These are phyloP conservation scores for Furnarius figulus DNA, from an alignment of 2,113 vertebrate species.

Conservation along the genomic window DNA sequence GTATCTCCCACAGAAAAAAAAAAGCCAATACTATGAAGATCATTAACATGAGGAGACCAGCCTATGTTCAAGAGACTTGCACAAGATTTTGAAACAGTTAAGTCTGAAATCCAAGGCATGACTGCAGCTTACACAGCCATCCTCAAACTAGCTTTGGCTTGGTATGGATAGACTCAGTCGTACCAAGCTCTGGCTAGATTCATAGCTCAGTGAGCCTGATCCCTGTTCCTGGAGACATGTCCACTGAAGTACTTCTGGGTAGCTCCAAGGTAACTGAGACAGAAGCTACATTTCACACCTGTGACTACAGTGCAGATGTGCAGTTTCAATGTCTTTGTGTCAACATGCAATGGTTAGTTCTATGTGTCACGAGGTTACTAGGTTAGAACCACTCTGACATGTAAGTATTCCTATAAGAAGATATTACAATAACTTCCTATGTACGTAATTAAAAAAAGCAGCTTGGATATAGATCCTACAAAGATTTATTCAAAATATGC, in stretches of 20 bases:
- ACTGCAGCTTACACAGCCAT: background rate
- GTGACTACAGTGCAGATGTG: background rate
- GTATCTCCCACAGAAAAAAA: background rate
- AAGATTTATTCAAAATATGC: background rate
- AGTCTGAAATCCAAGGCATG: background rate
- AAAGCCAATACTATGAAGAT: background rate
- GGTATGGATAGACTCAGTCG: background rate
- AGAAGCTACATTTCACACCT: background rate
- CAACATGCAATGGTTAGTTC: background rate
- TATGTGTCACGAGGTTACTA: background rate
- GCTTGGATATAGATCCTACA: background rate
- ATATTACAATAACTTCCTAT: background rate
- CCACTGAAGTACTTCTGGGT: background rate
- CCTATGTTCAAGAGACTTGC: background rate
- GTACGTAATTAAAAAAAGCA: background rate
- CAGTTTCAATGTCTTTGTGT: background rate
- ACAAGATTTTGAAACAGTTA: background rate
- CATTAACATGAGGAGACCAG: background rate
- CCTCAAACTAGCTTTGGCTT: background rate
- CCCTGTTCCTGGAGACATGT: background rate
- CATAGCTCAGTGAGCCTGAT: background rate
- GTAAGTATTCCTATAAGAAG: background rate
- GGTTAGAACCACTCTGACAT: background rate
- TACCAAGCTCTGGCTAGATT: background rate
- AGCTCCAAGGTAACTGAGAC: background rate